Conservation (phyloP, 1,140 invertebrate species). For the Cephus cinctus region DNA sequence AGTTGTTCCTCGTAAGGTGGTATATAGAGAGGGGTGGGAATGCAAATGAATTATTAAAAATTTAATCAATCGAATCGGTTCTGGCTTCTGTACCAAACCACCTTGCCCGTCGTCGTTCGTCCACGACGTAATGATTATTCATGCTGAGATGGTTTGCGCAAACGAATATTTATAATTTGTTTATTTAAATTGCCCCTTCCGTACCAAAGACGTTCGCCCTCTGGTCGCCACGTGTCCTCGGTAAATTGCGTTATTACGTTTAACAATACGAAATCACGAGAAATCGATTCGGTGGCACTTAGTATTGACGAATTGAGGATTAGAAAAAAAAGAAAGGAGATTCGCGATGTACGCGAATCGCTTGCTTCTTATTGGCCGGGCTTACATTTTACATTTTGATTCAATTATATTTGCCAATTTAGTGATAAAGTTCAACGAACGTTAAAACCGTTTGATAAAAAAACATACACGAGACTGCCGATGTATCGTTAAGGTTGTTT, state of each 20-base stretch:
- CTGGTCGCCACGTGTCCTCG: slow-evolving; percentile 26
- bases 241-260: slow-evolving; percentile 51
- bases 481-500: too few relatives aligned
- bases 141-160: slow-evolving; percentile 51
- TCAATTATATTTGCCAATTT: too few relatives aligned
- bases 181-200: slow-evolving; percentile 53
- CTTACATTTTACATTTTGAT: too few relatives aligned
- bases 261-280: slow-evolving; percentile 47
- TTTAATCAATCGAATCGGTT: slow-evolving; percentile 56
- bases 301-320: too few relatives aligned
- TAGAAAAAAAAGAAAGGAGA: too few relatives aligned
- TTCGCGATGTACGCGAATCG: too few relatives aligned
- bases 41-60: slow-evolving; percentile 58
- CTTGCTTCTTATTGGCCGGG: too few relatives aligned
- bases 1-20: too few relatives aligned
- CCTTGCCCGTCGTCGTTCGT: slow-evolving; percentile 30
- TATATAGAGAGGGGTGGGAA: slow-evolving; percentile 29
- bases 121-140: slow-evolving; percentile 54
- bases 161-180: slow-evolving; percentile 57
- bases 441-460: too few relatives aligned
- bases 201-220: slow-evolving; percentile 22
- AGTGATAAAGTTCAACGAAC: too few relatives aligned
- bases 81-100: slow-evolving; percentile 32
- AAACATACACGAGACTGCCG: too few relatives aligned
- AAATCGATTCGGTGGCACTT: neutral